Conservation (phyloP, 2,797 vertebrate genomes). For the Typhlichthys eigenmanni region DNA sequence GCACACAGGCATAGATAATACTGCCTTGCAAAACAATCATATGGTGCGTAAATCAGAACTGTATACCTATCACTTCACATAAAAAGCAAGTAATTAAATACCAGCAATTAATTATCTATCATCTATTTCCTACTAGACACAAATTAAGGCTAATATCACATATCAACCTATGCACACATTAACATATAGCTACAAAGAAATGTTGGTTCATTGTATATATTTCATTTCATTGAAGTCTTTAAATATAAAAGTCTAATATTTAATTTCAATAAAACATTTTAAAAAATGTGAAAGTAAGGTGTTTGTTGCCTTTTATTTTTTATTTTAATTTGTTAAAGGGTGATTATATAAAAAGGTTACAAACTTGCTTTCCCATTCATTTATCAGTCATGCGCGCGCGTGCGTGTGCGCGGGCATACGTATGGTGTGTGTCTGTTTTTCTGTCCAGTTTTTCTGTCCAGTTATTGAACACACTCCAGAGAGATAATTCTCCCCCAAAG, state of each 20-base stretch:
- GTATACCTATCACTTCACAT: not conserved
- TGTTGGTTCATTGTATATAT: too few species aligned
- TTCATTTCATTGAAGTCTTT: too few species aligned
- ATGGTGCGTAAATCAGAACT: not conserved
- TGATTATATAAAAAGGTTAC: too few species aligned
- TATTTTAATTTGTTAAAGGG: too few species aligned
- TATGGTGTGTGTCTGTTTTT: constrained; percentile 46
- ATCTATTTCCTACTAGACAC: not conserved
- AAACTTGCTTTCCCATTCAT: not conserved
- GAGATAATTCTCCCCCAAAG: constrained; percentile 76
- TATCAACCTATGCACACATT: too few species aligned
- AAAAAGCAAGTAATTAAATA: not conserved
- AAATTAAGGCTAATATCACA: not conserved
- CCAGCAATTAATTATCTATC: not conserved
- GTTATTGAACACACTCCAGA: constrained; percentile 65
- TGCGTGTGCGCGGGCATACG: not conserved
- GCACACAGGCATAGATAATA: too few species aligned
- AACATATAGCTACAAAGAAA: too few species aligned
- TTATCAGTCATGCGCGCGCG: constrained; percentile 3
- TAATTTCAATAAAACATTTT: too few species aligned
- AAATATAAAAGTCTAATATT: too few species aligned
- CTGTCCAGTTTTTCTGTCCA: constrained; percentile 25
- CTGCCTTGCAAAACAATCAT: not conserved
- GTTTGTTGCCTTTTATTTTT: too few species aligned
- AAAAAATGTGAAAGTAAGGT: too few species aligned